A percentile compares a stretch with the other conserved stretches of the same genome.
Evolutionary conservation across 2,888 invertebrate species (phyloP).

Genomic region (Dicyrtoma fusca): DNA sequence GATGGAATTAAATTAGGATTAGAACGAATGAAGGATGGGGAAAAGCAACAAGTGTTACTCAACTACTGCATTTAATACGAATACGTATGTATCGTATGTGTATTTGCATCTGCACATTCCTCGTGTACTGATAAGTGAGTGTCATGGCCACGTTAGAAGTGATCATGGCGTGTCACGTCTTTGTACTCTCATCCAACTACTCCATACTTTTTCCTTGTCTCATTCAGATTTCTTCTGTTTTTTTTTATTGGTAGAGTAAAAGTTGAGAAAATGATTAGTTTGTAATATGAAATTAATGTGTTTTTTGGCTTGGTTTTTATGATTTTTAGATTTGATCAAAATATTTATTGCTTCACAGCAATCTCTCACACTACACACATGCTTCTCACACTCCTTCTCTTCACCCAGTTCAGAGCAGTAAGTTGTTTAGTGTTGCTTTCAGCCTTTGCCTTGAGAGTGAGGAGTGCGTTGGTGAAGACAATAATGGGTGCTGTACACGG

Average conservation of each 20-base stretch:
- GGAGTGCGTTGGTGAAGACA: no score
- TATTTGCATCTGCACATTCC: no score
- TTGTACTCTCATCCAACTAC: neutral
- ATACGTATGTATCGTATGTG: no score
- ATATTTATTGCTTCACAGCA: neutral
- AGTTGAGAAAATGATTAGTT: neutral
- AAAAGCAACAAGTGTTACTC: neutral
- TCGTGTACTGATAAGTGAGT: no score
- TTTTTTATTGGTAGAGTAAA: neutral
- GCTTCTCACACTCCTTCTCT: neutral
- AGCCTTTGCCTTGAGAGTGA: no score
- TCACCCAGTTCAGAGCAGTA: no score
- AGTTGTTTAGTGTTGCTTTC: no score
- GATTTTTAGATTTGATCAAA: neutral
- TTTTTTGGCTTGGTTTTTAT: neutral
- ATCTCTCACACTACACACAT: no score
- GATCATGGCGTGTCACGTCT: constrained; percentile 30
- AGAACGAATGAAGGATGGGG: neutral
- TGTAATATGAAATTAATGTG: constrained; percentile 14
- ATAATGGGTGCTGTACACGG: no score
- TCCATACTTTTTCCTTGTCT: neutral
- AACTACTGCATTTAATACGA: no score
- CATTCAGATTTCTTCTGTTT: neutral
- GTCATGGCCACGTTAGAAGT: constrained; percentile 9
- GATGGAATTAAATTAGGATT: neutral